phyloP scores from a whole-genome alignment of 2,888 invertebrate genomes.

The Trissolcus brochymenae region DNA sequence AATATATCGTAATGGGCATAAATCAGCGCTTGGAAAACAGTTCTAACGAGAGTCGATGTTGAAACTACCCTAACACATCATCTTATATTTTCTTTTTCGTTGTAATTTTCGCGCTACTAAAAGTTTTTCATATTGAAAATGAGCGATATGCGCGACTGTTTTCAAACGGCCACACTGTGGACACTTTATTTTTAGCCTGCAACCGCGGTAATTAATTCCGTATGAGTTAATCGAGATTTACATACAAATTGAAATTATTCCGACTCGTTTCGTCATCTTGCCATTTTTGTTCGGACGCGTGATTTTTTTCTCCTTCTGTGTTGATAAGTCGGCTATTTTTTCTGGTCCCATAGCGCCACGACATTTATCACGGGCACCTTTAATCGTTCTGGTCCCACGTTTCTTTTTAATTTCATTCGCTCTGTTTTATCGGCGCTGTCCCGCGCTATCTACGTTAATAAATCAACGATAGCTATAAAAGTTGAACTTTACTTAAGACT shows the following conservation, averaged over 20 bases:
- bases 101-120: not conserved
- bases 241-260: slow-evolving; percentile 3
- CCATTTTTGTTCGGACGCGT: too few species aligned
- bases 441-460: slow-evolving; percentile 42
- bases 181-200: not conserved
- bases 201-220: not conserved
- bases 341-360: slow-evolving; percentile 8
- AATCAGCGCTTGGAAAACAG: too few species aligned
- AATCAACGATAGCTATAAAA: slow-evolving; percentile 55
- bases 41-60: too few species aligned
- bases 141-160: not conserved
- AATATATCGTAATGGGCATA: slow-evolving; percentile 34
- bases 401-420: slow-evolving; percentile 54
- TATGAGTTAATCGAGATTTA: not conserved
- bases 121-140: too few species aligned
- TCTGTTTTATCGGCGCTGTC: slow-evolving; percentile 49
- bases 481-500: slow-evolving; percentile 43
- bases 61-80: too few species aligned
- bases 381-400: slow-evolving; percentile 40
- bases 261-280: not conserved
- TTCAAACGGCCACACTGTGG: not conserved
- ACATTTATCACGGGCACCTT: slow-evolving; percentile 28
- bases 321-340: not conserved
- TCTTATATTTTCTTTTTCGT: too few species aligned
- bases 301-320: not conserved